Conservation (phyloP, 2,113 vertebrate genomes). For the Megaptera novaeangliae region DNA sequence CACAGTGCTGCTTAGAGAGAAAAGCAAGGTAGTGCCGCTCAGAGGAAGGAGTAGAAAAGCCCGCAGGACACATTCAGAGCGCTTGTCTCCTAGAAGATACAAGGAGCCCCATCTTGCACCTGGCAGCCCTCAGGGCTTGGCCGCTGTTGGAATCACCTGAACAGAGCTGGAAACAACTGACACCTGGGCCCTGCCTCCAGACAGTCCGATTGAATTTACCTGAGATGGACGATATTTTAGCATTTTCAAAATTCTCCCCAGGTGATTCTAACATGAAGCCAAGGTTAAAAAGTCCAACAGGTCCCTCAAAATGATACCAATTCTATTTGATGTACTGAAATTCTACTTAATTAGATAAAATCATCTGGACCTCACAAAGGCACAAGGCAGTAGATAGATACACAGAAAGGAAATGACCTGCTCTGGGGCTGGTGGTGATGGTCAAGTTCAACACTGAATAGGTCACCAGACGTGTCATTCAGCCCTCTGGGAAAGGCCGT, state of each 20-base stretch:
- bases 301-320: neutral
- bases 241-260: neutral
- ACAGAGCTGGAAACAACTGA: neutral
- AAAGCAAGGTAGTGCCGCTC: neutral
- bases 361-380: accelerated
- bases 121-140: too few relatives aligned
- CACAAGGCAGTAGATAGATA: neutral
- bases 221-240: neutral
- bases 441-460: too few relatives aligned
- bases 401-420: neutral
- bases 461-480: neutral
- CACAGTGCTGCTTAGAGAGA: neutral
- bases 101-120: accelerated
- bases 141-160: neutral
- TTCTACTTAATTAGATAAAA: neutral
- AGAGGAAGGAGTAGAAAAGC: neutral
- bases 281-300: neutral
- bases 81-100: neutral
- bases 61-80: accelerated
- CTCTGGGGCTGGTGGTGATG: accelerated
- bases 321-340: neutral
- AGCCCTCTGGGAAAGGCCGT: neutral
- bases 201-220: neutral
- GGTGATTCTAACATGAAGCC: neutral
- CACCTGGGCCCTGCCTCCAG: accelerated